These are phyloP conservation scores for Eriosoma lanigerum DNA, from an alignment of 1,140 invertebrate genomes.

Conservation along the genomic window DNA sequence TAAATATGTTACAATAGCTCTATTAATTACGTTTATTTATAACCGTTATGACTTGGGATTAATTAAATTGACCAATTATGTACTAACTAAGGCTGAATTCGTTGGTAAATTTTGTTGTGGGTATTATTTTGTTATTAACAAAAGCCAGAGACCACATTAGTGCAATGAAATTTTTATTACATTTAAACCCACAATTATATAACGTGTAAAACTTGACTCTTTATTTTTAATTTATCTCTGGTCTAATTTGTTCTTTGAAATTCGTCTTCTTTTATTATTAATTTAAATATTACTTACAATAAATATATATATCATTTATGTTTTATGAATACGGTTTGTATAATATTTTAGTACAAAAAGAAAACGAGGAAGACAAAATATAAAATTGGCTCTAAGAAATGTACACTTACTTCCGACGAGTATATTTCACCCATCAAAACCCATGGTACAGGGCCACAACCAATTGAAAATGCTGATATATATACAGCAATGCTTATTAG, in stretches of 20 bases:
- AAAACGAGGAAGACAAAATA: not conserved
- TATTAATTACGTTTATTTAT: too few relatives aligned
- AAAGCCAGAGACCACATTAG: not conserved
- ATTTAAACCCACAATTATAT: too few relatives aligned
- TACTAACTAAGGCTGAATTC: too few relatives aligned
- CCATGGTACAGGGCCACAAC: conserved; percentile 63
- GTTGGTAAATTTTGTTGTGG: not conserved
- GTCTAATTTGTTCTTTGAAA: not conserved
- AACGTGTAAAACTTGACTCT: too few relatives aligned
- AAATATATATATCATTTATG: too few relatives aligned
- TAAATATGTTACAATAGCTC: too few relatives aligned
- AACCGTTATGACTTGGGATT: too few relatives aligned
- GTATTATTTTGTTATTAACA: not conserved
- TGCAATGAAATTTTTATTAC: not conserved
- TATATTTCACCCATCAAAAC: conserved; percentile 68
- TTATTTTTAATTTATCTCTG: not conserved
- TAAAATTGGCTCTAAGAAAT: not conserved
- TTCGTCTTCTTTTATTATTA: too few relatives aligned
- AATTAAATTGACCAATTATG: too few relatives aligned
- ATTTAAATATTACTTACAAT: too few relatives aligned
- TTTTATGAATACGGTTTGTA: too few relatives aligned
- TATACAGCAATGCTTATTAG: conserved; percentile 62
- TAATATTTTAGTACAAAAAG: not conserved
- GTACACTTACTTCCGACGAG: conserved; percentile 57
- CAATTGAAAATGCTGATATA: conserved; percentile 62